Evolutionary conservation across 2,797 vertebrate genomes (phyloP), one percentile per base, ranked within the genome.

Genomic region (Eurystomus glaucurus): DNA sequence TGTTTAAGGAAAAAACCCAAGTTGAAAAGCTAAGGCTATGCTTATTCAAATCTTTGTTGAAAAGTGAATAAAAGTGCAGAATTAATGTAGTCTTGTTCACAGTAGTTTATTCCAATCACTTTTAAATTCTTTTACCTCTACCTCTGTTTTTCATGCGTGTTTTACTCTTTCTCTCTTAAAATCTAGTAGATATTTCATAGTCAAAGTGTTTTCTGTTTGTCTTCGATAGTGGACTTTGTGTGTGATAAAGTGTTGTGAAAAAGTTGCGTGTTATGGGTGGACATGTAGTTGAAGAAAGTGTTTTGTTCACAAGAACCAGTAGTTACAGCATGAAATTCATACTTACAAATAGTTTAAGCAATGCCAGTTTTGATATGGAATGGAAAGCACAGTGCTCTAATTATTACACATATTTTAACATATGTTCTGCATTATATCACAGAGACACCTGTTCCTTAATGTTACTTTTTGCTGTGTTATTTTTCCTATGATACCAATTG

Each of bases 401-500:
- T 98, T 96, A 96, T 96, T 89, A 55, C 82, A 85, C 45, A 23
- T 84, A 88, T 93, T 97, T 95, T 90, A 97, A 96, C 78, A 48
- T 97, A 75, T 88, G 91, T 85, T 97, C 94, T 88, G 35, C 31
- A 95, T 98, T 97, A 92, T 97, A 83, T 98, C 97, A 96, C 85
- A 96, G 96, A 95, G 94, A 97, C 88, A 85, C 85, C 80, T 89
- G 77, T 91, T 97, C 91, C 97, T 96, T 97, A 96, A 93, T 94
- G 93, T 77, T 94, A 87, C 88, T 93, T 96, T 97, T 97, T 97
- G 92, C 96, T 86, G 55, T 85, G 74, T 96, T 95, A 78, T 93
- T 97, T 97, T 91, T 97, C 94, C 97, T 98, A 95, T 94, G 93
- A 97, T 93, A 95, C 95, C 96, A 93, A 96, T 96, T 97, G 98